Base-by-base conservation (phyloP, 2,888 invertebrate genomes). In the Digitonthophagus gazella region DNA sequence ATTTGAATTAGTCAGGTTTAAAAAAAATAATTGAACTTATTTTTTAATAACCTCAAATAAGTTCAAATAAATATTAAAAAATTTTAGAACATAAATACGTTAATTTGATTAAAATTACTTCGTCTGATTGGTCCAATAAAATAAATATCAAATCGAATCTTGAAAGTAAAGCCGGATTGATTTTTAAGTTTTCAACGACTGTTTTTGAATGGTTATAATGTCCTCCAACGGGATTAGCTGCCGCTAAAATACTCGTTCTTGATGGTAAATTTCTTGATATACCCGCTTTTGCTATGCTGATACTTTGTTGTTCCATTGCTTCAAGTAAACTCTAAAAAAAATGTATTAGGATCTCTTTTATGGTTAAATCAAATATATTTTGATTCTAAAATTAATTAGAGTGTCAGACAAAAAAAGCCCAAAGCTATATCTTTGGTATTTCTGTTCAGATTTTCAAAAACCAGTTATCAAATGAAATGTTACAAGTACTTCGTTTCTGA, bases 91-190 rank as follows among this genome's bases (percentile, higher is more conserved):
- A n/a, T n/a, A n/a, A n/a, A n/a, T n/a, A 18, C 16, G 8, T 18
- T 18, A 63, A 18, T 18, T 18, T 15, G n/a, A n/a, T 19, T 8
- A 14, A 5, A 22, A 19, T 64, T 69, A 92, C 92, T 86, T 91
- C 90, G 81, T 95, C 90, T 3, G 96, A 93, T 78, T 90, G 89
- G 84, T 98, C 97, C 70, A 96, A 82, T 19, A 98, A 85, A 72
- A 97, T 91, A 80, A 96, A 98, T 63, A 96, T 92, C 67, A 98
- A 85, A 85, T 98, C 97, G 82, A 97, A 98, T 81, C 97, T 87
- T 1, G 96, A 96, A 14, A 98, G 83, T 67, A 98, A 85, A 0
- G 97, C 91, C 11, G 93, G 90, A 73, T 91, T 90, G 74, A 98
- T 88, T 81, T 92, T 93, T 71, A 98, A 86, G 83, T 98, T 98